Evolutionary conservation across 2,888 invertebrate genomes (phyloP), one percentile per base, ranked within the genome.

Genomic region (Rhamnusium bicolor): DNA sequence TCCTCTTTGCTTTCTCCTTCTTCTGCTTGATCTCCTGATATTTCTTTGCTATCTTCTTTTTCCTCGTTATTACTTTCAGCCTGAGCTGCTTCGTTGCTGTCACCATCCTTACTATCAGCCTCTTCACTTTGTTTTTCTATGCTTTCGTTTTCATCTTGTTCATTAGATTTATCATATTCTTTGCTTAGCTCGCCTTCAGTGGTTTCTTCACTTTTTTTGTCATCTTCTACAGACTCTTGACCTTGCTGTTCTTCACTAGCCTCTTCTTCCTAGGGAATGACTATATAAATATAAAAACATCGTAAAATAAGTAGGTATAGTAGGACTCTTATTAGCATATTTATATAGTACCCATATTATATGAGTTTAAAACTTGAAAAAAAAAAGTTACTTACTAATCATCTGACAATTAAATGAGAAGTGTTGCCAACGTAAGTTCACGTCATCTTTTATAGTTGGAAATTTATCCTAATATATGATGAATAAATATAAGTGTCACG

Each of bases 101-200:
- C 62, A 51, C 73, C 69, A 66, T 85, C 79, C 62, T 80, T 79
- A 58, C 65, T 79, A 51, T 81, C 76, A 67, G 58, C 73, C 40
- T 75, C 74, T 24, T 74, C 74, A 29, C 19, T 49, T 62, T 14
- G 21, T 47, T 46, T 40, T 62, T 68, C 29, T 49, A 47, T 27
- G 53, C 70, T 74, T 24, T 72, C 72, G 60, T 56, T 60, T 70
- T 71, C 79, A 67, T 72, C 85, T 82, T 75, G 83, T 84, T 76
- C 84, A 46, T 84, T 84, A 18, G 86, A 87, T 73, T 88, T 88
- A 80, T 88, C 89, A 83, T 87, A 88, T 85, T 89, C 89, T 85
- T 63, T 51, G n/a, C 46, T 60, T 46, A 76, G 83, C 82, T 78
- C 84, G 16, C 72, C 75, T 54, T 75, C 66, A 3, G 65, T 66